Evolutionary conservation across 2,113 vertebrate genomes (phyloP).

Genomic region (Probosciger aterrimus): DNA sequence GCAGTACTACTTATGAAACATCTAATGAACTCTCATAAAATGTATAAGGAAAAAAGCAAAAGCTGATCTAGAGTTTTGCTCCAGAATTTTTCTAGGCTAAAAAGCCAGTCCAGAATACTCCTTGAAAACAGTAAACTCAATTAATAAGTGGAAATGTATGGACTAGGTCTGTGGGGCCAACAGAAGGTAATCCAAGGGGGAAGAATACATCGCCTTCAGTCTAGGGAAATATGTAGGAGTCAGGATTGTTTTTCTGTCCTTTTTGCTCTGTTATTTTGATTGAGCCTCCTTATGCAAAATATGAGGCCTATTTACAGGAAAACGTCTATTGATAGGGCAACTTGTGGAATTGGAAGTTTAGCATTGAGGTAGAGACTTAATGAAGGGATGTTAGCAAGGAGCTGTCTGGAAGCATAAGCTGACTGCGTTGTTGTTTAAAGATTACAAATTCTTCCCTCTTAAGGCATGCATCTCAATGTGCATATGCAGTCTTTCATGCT

Average conservation of each 20-base stretch:
- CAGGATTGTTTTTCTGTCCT: neutral
- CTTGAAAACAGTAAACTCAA: neutral
- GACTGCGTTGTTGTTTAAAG: neutral
- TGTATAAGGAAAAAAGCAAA: neutral
- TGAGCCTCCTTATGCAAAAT: neutral
- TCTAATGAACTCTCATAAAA: neutral
- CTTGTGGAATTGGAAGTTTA: neutral
- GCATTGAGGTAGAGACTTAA: neutral
- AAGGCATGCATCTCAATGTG: neutral
- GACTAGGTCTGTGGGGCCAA: neutral
- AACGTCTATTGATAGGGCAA: neutral
- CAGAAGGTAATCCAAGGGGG: neutral
- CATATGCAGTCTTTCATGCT: neutral
- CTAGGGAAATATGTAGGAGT: neutral
- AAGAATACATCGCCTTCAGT: neutral
- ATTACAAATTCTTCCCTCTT: neutral
- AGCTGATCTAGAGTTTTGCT: neutral
- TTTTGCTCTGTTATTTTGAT: neutral
- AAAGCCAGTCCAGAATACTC: neutral
- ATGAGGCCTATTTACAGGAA: neutral
- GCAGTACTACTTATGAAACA: neutral
- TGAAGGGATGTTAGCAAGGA: constrained; percentile 14
- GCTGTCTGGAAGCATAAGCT: constrained; percentile 1
- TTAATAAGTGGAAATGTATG: neutral
- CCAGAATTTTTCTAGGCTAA: neutral